These are phyloP conservation scores for Podarcis lilfordi DNA, from an alignment of 2,797 vertebrate genomes.

Conservation along the genomic window DNA sequence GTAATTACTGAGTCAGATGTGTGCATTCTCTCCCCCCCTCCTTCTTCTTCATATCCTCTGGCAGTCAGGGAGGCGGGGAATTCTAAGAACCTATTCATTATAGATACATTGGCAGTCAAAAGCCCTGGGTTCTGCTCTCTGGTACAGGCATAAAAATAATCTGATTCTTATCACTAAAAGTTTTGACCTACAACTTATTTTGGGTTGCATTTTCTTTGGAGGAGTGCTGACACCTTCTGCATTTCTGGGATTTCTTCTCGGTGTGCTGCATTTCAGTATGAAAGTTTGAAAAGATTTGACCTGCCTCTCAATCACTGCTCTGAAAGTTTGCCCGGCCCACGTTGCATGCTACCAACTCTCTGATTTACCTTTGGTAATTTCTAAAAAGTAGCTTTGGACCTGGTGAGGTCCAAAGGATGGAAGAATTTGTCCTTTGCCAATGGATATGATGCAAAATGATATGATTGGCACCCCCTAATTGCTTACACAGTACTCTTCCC, in stretches of 20 bases:
- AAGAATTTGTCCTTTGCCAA: not conserved
- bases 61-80: constrained; percentile 77
- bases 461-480: too few species aligned
- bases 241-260: constrained; percentile 40
- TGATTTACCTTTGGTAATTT: too few species aligned
- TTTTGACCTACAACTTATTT: constrained; percentile 69
- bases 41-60: constrained; percentile 68
- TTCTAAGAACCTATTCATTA: constrained; percentile 78
- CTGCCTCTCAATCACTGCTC: not conserved
- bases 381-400: not conserved
- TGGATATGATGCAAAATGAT: not conserved
- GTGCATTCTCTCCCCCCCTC: constrained; percentile 68
- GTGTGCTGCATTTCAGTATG: not conserved
- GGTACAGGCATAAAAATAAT: constrained; percentile 71
- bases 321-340: not conserved
- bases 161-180: constrained; percentile 66
- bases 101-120: constrained; percentile 74
- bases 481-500: too few species aligned
- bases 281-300: not conserved
- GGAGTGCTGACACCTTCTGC: constrained; percentile 40
- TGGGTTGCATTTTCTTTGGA: constrained; percentile 49
- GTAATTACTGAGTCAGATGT: constrained; percentile 82
- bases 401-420: not conserved
- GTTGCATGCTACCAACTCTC: too few species aligned
- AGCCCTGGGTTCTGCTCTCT: constrained; percentile 74